Percentiles rank a stretch among this genome's conserved stretches.
phyloP scores from a whole-genome alignment of 2,797 vertebrate genomes.

The Poeciliopsis infans region DNA sequence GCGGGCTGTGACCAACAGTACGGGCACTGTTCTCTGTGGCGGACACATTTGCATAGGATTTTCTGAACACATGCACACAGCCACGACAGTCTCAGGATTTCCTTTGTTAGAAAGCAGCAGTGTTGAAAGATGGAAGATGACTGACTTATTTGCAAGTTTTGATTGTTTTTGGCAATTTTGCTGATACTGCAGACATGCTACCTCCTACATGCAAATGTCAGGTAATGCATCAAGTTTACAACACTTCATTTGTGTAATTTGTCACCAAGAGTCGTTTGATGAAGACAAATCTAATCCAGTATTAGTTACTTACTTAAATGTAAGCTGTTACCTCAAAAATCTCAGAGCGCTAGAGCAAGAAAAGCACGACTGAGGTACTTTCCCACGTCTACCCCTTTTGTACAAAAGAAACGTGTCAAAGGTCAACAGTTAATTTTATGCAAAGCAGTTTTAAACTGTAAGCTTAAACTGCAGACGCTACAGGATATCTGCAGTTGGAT shows the following conservation, averaged over 20 bases:
- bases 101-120: not conserved
- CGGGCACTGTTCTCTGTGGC: not conserved
- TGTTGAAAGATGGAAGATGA: not conserved
- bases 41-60: conserved; percentile 30
- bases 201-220: conserved; percentile 14
- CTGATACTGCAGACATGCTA: conserved; percentile 1
- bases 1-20: conserved; percentile 10
- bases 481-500: not conserved
- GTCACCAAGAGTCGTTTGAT: not conserved
- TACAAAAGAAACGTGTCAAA: not conserved
- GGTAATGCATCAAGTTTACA: not conserved
- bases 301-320: conserved; percentile 33
- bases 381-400: conserved; percentile 3
- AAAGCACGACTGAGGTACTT: not conserved
- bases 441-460: conserved; percentile 31
- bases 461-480: not conserved
- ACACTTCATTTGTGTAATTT: not conserved
- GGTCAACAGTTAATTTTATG: conserved; percentile 38
- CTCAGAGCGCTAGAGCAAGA: conserved; percentile 21
- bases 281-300: conserved; percentile 2
- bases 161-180: not conserved
- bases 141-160: not conserved
- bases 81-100: not conserved
- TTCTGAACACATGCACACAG: conserved; percentile 7
- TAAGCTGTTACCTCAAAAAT: conserved; percentile 13